phyloP scores from a whole-genome alignment of 2,888 invertebrate species.

The Agonopterix alstromeriana region DNA sequence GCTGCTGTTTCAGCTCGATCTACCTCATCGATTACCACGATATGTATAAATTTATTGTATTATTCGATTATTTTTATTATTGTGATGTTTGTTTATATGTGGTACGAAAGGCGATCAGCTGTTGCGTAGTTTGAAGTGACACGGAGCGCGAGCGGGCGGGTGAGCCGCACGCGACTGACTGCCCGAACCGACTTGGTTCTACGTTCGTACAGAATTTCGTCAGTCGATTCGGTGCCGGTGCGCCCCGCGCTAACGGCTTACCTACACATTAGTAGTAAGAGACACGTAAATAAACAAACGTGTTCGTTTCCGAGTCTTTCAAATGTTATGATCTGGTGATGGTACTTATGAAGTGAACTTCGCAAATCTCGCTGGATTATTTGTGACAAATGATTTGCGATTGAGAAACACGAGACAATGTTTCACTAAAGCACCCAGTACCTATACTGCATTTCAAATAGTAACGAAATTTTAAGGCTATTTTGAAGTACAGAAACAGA shows the following conservation, averaged over 20 bases:
- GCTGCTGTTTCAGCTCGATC: conserved; percentile 25
- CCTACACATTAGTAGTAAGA: conserved; percentile 62
- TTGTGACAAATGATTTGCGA: not conserved
- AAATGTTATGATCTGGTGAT: too few species aligned
- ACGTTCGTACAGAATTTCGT: not conserved
- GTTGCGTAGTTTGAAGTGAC: conserved; percentile 28
- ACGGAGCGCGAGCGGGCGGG: conserved; percentile 44
- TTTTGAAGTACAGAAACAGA: too few species aligned
- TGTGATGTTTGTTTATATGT: conserved; percentile 40
- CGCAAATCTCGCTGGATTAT: not conserved
- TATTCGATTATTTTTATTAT: conserved; percentile 20
- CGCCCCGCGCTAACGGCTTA: conserved; percentile 10
- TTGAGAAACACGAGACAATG: not conserved
- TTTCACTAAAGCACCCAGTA: too few species aligned
- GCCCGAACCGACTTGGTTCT: conserved; percentile 10
- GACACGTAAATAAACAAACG: conserved; percentile 66
- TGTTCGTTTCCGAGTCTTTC: conserved; percentile 2
- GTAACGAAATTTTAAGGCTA: too few species aligned
- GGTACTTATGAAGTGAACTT: too few species aligned
- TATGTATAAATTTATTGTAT: conserved; percentile 11
- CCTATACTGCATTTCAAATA: too few species aligned
- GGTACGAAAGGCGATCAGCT: conserved; percentile 53
- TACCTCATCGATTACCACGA: conserved; percentile 3
- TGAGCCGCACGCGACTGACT: conserved; percentile 65
- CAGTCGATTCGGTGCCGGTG: conserved; percentile 1